A percentile compares a stretch with the other conserved stretches of the same genome.
phyloP scores from a whole-genome alignment of 2,113 vertebrate species.

The Perognathus longimembris region DNA sequence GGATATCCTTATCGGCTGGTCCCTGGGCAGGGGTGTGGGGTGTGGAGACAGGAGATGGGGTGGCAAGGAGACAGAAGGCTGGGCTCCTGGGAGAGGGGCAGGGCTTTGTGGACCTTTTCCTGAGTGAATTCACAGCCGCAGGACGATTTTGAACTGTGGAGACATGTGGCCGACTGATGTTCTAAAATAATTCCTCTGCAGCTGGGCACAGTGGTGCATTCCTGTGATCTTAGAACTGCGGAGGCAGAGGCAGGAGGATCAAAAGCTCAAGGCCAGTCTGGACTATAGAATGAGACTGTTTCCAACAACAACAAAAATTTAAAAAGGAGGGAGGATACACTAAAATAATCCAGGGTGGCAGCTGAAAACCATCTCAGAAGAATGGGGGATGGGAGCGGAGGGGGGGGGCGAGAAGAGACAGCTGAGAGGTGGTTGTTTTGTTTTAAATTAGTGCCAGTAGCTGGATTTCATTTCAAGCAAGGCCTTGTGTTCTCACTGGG shows the following conservation, averaged over 20 bases:
- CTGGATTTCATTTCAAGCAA: too few relatives aligned
- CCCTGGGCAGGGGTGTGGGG: background rate
- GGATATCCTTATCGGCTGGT: background rate
- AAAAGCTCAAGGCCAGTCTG: background rate
- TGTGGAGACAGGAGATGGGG: too few relatives aligned
- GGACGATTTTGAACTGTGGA: background rate
- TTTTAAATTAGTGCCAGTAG: too few relatives aligned
- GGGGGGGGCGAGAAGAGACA: background rate
- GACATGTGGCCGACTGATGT: background rate
- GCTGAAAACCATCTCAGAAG: background rate
- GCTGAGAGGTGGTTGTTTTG: background rate
- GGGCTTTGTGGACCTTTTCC: background rate
- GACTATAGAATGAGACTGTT: background rate
- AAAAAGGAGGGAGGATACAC: too few relatives aligned
- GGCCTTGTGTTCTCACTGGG: too few relatives aligned
- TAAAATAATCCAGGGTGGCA: background rate
- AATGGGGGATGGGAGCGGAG: background rate
- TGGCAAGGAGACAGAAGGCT: background rate
- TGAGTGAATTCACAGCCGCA: fast-evolving
- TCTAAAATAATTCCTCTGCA: constrained; percentile 26
- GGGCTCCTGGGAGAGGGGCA: background rate
- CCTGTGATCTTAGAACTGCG: background rate
- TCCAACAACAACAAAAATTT: too few relatives aligned
- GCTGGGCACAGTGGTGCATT: background rate
- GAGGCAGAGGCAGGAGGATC: background rate